Base-by-base conservation (phyloP, 1,140 invertebrate species). In the Latrodectus geometricus region DNA sequence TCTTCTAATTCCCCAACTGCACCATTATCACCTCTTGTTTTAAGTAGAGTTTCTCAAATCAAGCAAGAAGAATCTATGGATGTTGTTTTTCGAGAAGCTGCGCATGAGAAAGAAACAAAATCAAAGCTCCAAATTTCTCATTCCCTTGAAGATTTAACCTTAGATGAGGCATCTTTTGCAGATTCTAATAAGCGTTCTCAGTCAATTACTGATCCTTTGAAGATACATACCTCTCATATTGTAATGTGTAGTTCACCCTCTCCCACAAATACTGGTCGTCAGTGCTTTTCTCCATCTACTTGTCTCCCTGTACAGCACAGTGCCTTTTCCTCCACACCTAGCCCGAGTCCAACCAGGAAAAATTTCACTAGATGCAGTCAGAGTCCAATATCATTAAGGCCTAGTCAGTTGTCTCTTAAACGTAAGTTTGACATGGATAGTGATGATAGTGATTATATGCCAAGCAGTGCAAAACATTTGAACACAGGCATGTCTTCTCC, bases 91-190 rank as follows among this genome's bases (percentile, higher is more conserved):
- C 92, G 96, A 75, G 96, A 97, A 92, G 94, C 95, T 68, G 96
- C 95, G n/a, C 96, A 97, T 91, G 96, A 98, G 92, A 93, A 95
- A 72, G 96, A 97, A 92, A 93, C 96, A 77, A 95, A 96, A 90
- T 95, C 94, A 89, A 94, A 95, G 88, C 96, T 97, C 93, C 95
- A 96, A 91, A 97, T 97, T 91, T 97, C 96, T 2, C 96, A 96
- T 90, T 97, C 96, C 20, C 97, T 95, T 93, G 96, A 97, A 91
- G 96, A 97, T 91, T 92, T 97, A 7, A 95, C 95, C 0, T 91
- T 97, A 50, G 94, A 96, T 87, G 81, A 88, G 21, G 78, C 79
- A 17, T 87, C 86, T 69, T 87, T 87, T 56, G 49, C 49, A 2
- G 77, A 75, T 12, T 8, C 9, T 21, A 50, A 61, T 50, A 75